phyloP scores from a whole-genome alignment of 2,888 invertebrate genomes.

The Spodoptera picta region DNA sequence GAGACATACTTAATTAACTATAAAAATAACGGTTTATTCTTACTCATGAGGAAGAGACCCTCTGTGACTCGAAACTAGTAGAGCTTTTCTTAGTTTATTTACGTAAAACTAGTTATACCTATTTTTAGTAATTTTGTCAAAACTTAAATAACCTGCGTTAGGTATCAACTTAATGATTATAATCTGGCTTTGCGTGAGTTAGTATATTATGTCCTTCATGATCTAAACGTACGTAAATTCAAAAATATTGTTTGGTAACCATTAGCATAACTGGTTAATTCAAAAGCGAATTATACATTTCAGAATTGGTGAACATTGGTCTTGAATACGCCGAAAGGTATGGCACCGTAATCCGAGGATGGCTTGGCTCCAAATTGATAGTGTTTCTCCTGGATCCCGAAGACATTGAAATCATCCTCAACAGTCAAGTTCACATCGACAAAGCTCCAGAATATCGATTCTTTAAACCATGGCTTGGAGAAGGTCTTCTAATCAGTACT shows the following conservation, averaged over 20 bases:
- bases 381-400: conserved; percentile 91
- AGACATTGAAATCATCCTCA: conserved; percentile 92
- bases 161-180: too few species aligned
- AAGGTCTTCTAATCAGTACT: conserved; percentile 92
- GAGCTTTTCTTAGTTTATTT: too few species aligned
- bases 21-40: too few species aligned
- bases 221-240: too few species aligned
- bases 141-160: too few species aligned
- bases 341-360: conserved; percentile 45
- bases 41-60: too few species aligned
- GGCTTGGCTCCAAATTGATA: conserved; percentile 89
- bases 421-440: conserved; percentile 92
- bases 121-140: too few species aligned
- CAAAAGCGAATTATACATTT: conserved; percentile 1
- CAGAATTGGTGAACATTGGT: conserved; percentile 27
- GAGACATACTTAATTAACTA: too few species aligned
- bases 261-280: neutral
- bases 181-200: too few species aligned
- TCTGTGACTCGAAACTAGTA: too few species aligned
- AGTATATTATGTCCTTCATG: too few species aligned
- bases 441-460: conserved; percentile 93
- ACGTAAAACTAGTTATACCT: too few species aligned
- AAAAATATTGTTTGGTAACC: neutral
- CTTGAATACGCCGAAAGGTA: conserved; percentile 29
- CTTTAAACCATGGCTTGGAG: conserved; percentile 94